Base-by-base conservation (phyloP, 2,113 vertebrate genomes). In the Pseudorectes ferrugineus region DNA sequence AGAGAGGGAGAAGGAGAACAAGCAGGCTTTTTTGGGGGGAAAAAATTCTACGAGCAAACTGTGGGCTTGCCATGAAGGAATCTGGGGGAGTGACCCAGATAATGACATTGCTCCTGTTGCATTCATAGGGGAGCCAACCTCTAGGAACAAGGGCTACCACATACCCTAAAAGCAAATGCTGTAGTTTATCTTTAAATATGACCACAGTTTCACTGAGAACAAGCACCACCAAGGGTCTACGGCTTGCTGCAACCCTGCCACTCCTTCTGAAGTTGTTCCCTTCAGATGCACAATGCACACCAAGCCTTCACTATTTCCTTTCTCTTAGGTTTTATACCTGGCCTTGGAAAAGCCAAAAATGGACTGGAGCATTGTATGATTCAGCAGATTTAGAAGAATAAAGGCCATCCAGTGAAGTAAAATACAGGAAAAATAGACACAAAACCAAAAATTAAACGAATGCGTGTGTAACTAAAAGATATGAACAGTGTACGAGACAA, bases 351-450 rank as follows among this genome's bases (percentile, higher is more conserved):
- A 83, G 52, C 42, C 42, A 68, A 55, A 88, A 77, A 43, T 10
- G 15, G 18, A 82, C 52, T 14, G 21, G 17, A 76, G 7, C 12
- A 24, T 35, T 87, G 45, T 79, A 20, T 91, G 77, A 88, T 89
- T 89, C 68, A 89, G 40, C 58, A 94, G 46, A 86, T 85, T 77
- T 33, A 85, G 40, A 80, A 70, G 55, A 85, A 80, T 45, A 40
- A 80, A 82, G 25, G 28, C 40, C 68, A 70, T 21, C 29, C 26
- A 89, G 42, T 17, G 22, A 68, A 49, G 46, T 71, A 66, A 93
- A 83, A 80, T 48, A 93, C 13, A 71, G n/a, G 33, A 25, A 77
- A 40, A 94, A 94, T 7, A 68, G 59, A 49, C 55, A 68, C 49
- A 85, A 76, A 88, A 79, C 78, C 26, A 87, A 21, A 92, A 90